A percentile compares a stretch with the other conserved stretches of the same genome.
Conservation (phyloP, 1,140 invertebrate species). For the Gryllus bimaculatus region DNA sequence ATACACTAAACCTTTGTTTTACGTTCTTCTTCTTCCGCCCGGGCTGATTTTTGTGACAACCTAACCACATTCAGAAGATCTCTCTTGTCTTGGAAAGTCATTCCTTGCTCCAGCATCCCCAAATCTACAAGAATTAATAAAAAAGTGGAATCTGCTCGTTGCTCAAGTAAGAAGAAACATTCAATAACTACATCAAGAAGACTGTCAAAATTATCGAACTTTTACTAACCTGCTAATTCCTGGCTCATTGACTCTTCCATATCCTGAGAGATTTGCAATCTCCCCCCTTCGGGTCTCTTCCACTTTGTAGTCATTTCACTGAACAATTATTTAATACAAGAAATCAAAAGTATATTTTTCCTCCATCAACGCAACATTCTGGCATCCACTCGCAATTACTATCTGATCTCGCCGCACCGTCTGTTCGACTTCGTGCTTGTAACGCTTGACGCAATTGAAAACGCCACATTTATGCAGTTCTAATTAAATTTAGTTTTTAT, state of each 20-base stretch:
- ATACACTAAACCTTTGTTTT: not conserved
- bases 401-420: no score
- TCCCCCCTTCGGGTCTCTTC: not conserved
- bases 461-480: no score
- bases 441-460: no score
- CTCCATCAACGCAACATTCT: no score
- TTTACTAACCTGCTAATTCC: not conserved
- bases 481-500: no score
- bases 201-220: not conserved
- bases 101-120: not conserved
- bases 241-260: not conserved
- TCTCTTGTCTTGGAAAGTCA: not conserved
- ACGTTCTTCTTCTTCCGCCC: not conserved
- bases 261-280: not conserved
- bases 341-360: no score
- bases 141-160: not conserved
- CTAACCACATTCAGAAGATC: not conserved
- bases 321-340: no score
- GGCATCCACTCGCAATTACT: no score
- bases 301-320: not conserved
- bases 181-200: not conserved
- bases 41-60: not conserved
- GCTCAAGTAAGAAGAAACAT: not conserved
- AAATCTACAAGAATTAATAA: not conserved
- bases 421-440: no score